These are phyloP conservation scores for Oryzias melastigma DNA, from an alignment of 2,113 vertebrate species.

Conservation along the genomic window DNA sequence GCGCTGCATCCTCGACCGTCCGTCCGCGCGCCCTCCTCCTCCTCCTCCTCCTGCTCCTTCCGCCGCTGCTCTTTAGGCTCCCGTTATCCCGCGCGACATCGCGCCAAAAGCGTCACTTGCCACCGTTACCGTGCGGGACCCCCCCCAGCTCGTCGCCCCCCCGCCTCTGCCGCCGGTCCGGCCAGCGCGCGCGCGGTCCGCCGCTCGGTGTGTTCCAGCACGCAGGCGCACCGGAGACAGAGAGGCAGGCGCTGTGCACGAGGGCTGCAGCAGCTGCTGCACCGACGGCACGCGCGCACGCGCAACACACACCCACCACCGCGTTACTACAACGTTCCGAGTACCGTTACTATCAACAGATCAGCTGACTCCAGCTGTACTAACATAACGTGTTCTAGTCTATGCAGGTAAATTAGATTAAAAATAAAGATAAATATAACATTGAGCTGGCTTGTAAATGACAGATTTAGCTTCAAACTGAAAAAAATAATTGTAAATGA, in stretches of 20 bases:
- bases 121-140: conserved; percentile 20
- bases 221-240: conserved; percentile 53
- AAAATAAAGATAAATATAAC: no score
- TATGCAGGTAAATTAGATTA: no score
- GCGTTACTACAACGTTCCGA: conserved; percentile 44
- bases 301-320: conserved; percentile 10
- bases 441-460: no score
- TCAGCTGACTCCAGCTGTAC: neutral
- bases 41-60: conserved; percentile 12
- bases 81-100: conserved; percentile 56
- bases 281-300: conserved; percentile 14
- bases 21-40: conserved; percentile 40
- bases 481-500: no score
- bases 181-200: conserved; percentile 9
- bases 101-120: conserved; percentile 40
- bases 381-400: no score
- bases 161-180: conserved; percentile 19
- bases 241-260: conserved; percentile 35
- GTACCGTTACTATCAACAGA: conserved; percentile 27
- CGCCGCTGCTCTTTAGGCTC: conserved; percentile 46
- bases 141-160: neutral
- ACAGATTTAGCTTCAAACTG: no score
- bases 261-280: conserved; percentile 57
- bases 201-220: conserved; percentile 30
- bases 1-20: conserved; percentile 57